Evolutionary conservation across 2,113 vertebrate genomes (phyloP).

Genomic region (zebrafish (Danio rerio)): DNA sequence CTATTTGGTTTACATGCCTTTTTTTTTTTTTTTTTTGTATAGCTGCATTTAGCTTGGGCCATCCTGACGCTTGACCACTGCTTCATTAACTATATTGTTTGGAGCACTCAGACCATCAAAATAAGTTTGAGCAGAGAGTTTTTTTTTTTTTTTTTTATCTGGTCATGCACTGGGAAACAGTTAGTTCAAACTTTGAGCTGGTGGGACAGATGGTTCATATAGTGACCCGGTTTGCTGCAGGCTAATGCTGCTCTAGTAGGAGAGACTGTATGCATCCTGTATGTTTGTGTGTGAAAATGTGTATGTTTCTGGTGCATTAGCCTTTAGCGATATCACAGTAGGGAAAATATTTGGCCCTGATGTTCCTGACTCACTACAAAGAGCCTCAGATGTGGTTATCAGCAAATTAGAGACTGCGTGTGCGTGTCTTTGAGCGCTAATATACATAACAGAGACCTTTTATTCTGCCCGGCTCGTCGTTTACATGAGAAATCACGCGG

Average conservation of each 20-base stretch:
- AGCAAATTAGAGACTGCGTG: background rate
- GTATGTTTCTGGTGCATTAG: slow-evolving; percentile 35
- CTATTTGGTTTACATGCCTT: background rate
- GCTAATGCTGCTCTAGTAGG: slow-evolving; percentile 13
- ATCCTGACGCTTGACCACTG: background rate
- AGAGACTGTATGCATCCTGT: background rate
- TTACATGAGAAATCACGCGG: background rate
- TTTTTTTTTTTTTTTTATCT: background rate
- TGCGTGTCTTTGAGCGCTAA: background rate
- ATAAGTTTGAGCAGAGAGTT: background rate
- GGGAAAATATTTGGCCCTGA: slow-evolving; percentile 10
- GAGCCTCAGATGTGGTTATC: background rate
- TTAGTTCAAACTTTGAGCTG: slow-evolving; percentile 9
- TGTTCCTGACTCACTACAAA: slow-evolving; percentile 6
- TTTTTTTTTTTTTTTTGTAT: background rate
- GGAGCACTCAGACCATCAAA: background rate
- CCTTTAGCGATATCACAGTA: slow-evolving; percentile 15
- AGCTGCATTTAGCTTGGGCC: background rate
- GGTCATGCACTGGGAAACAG: slow-evolving; percentile 9
- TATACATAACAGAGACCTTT: background rate
- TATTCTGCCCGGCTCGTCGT: background rate
- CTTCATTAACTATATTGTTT: background rate
- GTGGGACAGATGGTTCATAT: slow-evolving; percentile 31
- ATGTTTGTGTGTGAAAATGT: slow-evolving; percentile 28
- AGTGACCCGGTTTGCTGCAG: background rate